Evolutionary conservation across 2,888 invertebrate species (phyloP), one percentile per base, ranked within the genome.

Genomic region (Bembecia ichneumoniformis): DNA sequence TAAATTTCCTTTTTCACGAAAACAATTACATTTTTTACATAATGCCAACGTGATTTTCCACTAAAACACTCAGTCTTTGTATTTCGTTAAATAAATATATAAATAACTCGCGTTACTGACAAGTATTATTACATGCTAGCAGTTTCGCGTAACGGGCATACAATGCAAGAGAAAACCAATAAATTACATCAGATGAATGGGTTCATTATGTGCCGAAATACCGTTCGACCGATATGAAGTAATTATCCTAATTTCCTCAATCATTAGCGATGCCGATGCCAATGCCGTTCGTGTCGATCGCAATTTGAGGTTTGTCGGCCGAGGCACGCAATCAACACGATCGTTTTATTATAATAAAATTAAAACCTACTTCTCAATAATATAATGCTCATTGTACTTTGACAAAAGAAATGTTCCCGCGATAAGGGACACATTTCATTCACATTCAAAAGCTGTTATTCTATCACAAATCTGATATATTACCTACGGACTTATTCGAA

Each of bases 181-280:
- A 52, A 50, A 52, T 51, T 46, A 49, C 14, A 49, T 50, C 45
- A 50, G 52, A 50, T 51, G 52, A 67, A 63, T 56, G 56, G 56
- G 57, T 58, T 55, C 55, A 59, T 64, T 62, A 64, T 56, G 56
- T 55, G 52, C 54, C 58, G 58, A 57, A 68, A 65, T 71, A 65
- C 66, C 62, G 66, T 56, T 52, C 52, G 66, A 61, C 17, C 44
- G 44, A 44, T 16, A 65, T 69, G 64, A 68, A 71, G 71, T 70
- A 65, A 72, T 74, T 71, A 66, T 63, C 63, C 56, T 67, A 68
- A 72, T 74, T 71, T 71, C 68, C 68, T 62, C 65, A 61, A 70
- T 71, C 68, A 68, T 72, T 71, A 71, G 50, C 50, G 55, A 58
- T 57, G 64, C 36, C 35, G 44, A 28, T 28, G 28, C 9, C 28